These are phyloP conservation scores for Anabas testudineus DNA, from an alignment of 2,797 vertebrate genomes.

Conservation along the genomic window DNA sequence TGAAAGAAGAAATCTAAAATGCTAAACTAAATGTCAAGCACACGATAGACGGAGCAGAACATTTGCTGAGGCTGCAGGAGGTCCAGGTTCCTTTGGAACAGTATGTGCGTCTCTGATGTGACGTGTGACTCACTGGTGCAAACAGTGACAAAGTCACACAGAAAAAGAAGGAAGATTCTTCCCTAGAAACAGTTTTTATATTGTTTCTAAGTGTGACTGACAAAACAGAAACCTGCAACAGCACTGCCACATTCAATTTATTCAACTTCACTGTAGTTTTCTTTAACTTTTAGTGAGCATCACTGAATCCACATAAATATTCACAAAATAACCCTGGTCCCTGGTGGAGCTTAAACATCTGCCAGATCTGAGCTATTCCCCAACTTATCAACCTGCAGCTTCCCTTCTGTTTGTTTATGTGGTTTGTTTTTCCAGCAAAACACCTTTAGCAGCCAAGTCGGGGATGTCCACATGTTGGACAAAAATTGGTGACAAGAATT, in stretches of 20 bases:
- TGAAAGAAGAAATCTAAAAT: slow-evolving; percentile 19
- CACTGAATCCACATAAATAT: slow-evolving; percentile 2
- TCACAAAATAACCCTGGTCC: background rate
- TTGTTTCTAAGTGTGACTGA: background rate
- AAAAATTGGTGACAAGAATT: too few relatives aligned
- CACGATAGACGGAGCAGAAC: slow-evolving; percentile 25
- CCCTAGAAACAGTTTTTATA: background rate
- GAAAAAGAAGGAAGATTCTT: background rate
- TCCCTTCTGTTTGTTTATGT: background rate
- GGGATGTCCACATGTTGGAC: background rate
- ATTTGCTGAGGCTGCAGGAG: slow-evolving; percentile 53
- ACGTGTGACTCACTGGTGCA: slow-evolving; percentile 15
- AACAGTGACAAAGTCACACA: slow-evolving; percentile 25
- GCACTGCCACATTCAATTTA: background rate
- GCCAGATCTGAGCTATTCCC: background rate
- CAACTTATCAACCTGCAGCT: background rate
- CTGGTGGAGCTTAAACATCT: slow-evolving; percentile 1
- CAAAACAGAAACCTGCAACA: background rate
- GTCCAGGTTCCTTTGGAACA: slow-evolving; percentile 39
- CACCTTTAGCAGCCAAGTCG: background rate
- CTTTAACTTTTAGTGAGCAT: background rate
- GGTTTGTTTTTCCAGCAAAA: slow-evolving; percentile 2
- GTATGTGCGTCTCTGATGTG: slow-evolving; percentile 5
- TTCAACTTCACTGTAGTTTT: background rate
- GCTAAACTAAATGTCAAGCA: slow-evolving; percentile 45